Evolutionary conservation across 2,113 vertebrate species (phyloP).

Genomic region (Oreochromis aureus): DNA sequence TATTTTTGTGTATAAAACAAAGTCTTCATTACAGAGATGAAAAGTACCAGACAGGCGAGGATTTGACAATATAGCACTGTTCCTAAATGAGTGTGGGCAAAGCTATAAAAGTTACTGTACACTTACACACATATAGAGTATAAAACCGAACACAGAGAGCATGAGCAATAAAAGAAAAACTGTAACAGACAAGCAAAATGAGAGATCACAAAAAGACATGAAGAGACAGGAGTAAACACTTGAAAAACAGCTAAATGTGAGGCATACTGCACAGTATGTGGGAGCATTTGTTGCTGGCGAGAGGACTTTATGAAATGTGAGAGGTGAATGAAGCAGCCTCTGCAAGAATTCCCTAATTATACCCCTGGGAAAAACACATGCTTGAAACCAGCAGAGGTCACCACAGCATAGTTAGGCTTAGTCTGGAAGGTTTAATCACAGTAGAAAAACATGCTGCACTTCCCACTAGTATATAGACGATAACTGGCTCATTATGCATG

Average conservation of each 20-base stretch:
- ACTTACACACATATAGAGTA: not conserved
- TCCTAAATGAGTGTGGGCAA: not conserved
- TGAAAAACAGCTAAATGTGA: not conserved
- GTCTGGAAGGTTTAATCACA: not conserved
- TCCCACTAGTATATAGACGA: not conserved
- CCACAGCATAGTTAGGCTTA: conserved; percentile 1
- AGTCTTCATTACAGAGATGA: not conserved
- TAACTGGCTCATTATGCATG: not conserved
- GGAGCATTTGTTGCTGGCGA: not conserved
- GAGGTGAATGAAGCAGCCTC: conserved; percentile 15
- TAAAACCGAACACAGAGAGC: not conserved
- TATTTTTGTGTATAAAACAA: not conserved
- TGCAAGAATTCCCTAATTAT: conserved; percentile 19
- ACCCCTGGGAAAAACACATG: conserved; percentile 4
- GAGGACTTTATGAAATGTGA: not conserved
- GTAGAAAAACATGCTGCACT: not conserved
- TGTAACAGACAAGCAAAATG: not conserved
- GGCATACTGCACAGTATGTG: not conserved
- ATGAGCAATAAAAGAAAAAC: not conserved
- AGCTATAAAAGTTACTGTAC: not conserved
- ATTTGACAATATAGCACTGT: not conserved
- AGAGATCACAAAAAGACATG: not conserved
- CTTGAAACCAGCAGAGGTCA: conserved; percentile 43
- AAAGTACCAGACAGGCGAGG: not conserved
- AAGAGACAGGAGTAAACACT: not conserved